These are phyloP conservation scores for Sardina pilchardus DNA, from an alignment of 2,113 vertebrate species.

Conservation along the genomic window DNA sequence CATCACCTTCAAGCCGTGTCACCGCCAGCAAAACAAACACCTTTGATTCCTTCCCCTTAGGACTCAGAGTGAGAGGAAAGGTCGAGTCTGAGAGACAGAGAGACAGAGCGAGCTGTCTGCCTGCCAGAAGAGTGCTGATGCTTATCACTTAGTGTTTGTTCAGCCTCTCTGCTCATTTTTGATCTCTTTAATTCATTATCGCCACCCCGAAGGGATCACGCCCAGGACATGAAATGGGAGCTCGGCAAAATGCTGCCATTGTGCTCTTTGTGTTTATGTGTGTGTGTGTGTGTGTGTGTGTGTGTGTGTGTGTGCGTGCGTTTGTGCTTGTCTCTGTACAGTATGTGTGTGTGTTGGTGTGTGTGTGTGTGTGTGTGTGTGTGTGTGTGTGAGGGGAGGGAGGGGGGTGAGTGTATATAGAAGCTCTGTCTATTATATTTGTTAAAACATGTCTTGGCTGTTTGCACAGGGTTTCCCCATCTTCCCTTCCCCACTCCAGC, in stretches of 20 bases:
- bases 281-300: constrained; percentile 8
- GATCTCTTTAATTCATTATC: constrained; percentile 38
- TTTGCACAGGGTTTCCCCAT: neutral
- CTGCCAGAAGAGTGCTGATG: neutral
- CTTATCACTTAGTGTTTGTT: constrained; percentile 19
- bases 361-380: neutral
- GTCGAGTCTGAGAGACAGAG: neutral
- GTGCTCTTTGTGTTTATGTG: constrained; percentile 5
- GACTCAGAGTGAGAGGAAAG: neutral
- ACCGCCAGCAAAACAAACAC: no score
- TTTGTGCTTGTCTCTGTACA: constrained; percentile 13
- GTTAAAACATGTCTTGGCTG: neutral
- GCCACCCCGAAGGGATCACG: constrained; percentile 13
- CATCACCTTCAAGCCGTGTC: no score
- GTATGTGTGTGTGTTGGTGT: neutral
- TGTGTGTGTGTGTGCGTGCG: neutral
- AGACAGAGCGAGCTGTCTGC: neutral
- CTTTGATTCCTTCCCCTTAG: no score
- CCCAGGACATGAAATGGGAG: constrained; percentile 43
- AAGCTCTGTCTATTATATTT: neutral
- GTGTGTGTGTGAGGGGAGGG: neutral
- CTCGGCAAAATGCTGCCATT: constrained; percentile 33
- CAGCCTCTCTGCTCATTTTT: neutral
- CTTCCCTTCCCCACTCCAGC: no score
- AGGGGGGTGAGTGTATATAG: neutral